Evolutionary conservation across 2,888 invertebrate species (phyloP).

Genomic region (Serrognathus titanus): DNA sequence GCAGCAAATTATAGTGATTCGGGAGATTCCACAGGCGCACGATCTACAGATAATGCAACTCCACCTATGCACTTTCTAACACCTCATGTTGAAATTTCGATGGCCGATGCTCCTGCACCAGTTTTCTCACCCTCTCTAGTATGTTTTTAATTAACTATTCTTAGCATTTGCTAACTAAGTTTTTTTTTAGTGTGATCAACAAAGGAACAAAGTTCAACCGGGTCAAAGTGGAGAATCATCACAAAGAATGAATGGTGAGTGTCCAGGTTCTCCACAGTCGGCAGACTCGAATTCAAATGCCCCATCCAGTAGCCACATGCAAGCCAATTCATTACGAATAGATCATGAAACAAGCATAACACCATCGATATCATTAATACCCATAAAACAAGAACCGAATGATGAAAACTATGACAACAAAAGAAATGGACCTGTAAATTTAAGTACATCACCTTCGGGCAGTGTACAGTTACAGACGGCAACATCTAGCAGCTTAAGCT

Average conservation of each 20-base stretch:
- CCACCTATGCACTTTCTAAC: slow-evolving; percentile 90
- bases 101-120: slow-evolving; percentile 76
- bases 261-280: slow-evolving; percentile 76
- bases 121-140: slow-evolving; percentile 57
- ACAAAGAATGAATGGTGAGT: slow-evolving; percentile 64
- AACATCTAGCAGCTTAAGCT: slow-evolving; percentile 69
- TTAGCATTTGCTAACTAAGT: not conserved
- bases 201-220: slow-evolving; percentile 37
- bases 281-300: slow-evolving; percentile 73
- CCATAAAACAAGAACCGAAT: slow-evolving; percentile 70
- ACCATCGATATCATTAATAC: slow-evolving; percentile 81
- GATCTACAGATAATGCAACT: slow-evolving; percentile 82
- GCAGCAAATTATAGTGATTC: slow-evolving; percentile 79
- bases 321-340: slow-evolving; percentile 44
- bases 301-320: slow-evolving; percentile 65
- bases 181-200: slow-evolving; percentile 33
- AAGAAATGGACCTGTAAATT: slow-evolving; percentile 45
- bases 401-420: slow-evolving; percentile 51
- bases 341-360: slow-evolving; percentile 63
- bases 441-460: slow-evolving; percentile 42
- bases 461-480: slow-evolving; percentile 45
- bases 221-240: slow-evolving; percentile 39
- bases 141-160: slow-evolving; percentile 21
- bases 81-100: slow-evolving; percentile 87
- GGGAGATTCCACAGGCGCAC: slow-evolving; percentile 75